Base-by-base conservation (phyloP, 2,113 vertebrate genomes). In the Platysternon megacephalum region DNA sequence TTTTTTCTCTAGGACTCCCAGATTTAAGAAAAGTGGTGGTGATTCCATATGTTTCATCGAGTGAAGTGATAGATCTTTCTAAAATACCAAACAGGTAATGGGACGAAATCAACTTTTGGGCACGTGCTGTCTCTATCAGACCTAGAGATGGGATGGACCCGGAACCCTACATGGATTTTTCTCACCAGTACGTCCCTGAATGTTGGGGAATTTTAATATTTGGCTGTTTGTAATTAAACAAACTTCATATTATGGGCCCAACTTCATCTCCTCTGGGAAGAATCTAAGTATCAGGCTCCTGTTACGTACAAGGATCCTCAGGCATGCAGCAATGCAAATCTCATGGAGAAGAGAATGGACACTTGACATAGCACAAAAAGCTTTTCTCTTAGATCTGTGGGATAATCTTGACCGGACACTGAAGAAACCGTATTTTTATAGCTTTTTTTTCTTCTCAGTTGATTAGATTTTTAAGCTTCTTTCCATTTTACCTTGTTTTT, bases 21-120 rank as follows among this genome's bases (percentile, higher is more conserved):
- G 99, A 99, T 94, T 85, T 99, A 81, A 97, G 98, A 93, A 99
- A 98, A 93, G 99, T 99, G 39, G 99, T 99, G 79, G 97, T 99
- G 80, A 99, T 99, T 85, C 99, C 99, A 1, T 99, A 99, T 1
- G 96, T 99, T 3, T 95, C 96, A 3, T 96, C 98, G n/a, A 98
- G 97, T 97, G 98, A 99, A 8, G 98, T 98, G 24, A 98, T 98
- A 2, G 99, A 99, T 97, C 97, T 99, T 92, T 99, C 99, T 76
- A 99, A 98, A 97, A 99, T 99, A 87, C 99, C 99, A 17, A 98
- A 99, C 96, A 99, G 99, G 99, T 99, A 83, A 88, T 55, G 52
- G 35, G 48, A 56, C 3, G 17, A 56, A 82, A 28, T 19, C 24
- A 51, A 17, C n/a, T 51, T 49, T 9, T 79, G 86, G 78, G 32